Percentiles rank a stretch among this genome's conserved stretches.
phyloP scores from a whole-genome alignment of 2,888 invertebrate genomes.

The Perizoma affinitatum region DNA sequence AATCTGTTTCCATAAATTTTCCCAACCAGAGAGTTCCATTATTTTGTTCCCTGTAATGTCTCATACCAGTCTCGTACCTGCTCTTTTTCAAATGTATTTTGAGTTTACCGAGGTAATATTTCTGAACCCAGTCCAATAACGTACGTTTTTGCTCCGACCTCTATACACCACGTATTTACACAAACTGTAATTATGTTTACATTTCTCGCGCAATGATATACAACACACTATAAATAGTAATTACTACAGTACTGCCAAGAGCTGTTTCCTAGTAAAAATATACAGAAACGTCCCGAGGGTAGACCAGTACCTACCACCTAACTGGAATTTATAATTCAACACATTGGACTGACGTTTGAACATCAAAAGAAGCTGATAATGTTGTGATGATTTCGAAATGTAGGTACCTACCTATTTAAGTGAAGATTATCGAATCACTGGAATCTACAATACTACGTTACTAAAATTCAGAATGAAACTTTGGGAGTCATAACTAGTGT shows the following conservation, averaged over 20 bases:
- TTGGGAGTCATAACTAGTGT: too few species aligned
- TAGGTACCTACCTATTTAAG: neutral
- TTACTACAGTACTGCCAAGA: conserved; percentile 50
- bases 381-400: conserved; percentile 31
- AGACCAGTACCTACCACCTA: neutral
- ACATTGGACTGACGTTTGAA: conserved; percentile 14
- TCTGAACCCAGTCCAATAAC: conserved; percentile 4
- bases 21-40: too few species aligned
- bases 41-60: too few species aligned
- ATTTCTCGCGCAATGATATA: conserved; percentile 61
- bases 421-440: neutral
- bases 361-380: conserved; percentile 17
- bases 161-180: conserved; percentile 51
- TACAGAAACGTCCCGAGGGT: conserved; percentile 39
- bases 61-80: too few species aligned
- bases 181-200: conserved; percentile 69
- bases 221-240: conserved; percentile 56
- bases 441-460: too few species aligned
- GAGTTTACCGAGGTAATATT: neutral
- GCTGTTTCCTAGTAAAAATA: conserved; percentile 48
- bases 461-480: too few species aligned
- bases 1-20: too few species aligned
- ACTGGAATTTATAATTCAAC: conserved; percentile 11
- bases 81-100: too few species aligned
- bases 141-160: conserved; percentile 18